Evolutionary conservation across 2,113 vertebrate genomes (phyloP).

Genomic region (Aptenodytes forsteri): DNA sequence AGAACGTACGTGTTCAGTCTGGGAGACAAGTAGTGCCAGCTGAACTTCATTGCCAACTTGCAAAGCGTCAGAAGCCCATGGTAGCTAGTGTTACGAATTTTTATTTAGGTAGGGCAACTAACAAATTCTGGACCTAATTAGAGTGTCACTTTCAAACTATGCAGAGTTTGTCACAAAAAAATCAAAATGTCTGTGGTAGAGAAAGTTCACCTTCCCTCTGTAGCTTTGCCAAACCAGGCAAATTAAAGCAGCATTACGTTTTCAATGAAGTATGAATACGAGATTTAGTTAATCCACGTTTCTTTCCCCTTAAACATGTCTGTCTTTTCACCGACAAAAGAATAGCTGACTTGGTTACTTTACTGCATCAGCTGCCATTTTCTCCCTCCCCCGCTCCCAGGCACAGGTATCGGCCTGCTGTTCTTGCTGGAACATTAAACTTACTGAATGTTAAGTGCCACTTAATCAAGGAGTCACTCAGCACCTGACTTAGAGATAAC

Average conservation of each 20-base stretch:
- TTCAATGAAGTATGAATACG: not conserved
- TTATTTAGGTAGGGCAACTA: not conserved
- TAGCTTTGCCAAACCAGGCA: not conserved
- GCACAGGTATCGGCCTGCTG: not conserved
- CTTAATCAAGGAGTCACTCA: not conserved
- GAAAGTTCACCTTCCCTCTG: not conserved
- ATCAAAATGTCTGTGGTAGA: not conserved
- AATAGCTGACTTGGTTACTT: not conserved
- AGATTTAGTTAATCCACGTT: not conserved
- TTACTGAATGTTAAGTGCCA: not conserved
- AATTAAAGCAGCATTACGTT: slow-evolving; percentile 2
- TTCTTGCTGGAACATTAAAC: not conserved
- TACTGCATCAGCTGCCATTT: not conserved
- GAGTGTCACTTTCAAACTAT: not conserved
- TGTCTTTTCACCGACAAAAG: not conserved
- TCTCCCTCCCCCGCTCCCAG: not conserved
- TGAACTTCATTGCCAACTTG: not conserved
- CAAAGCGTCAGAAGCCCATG: not conserved
- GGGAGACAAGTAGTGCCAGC: not conserved
- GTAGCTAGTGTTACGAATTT: not conserved
- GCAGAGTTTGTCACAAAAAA: not conserved
- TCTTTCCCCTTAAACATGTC: not conserved
- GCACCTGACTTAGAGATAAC: not conserved
- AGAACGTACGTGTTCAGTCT: not conserved
- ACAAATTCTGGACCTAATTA: not conserved